Base-by-base conservation (phyloP, 37 sponge, comb jelly and placozoan genomes). In the Chondrosia reniformis region DNA sequence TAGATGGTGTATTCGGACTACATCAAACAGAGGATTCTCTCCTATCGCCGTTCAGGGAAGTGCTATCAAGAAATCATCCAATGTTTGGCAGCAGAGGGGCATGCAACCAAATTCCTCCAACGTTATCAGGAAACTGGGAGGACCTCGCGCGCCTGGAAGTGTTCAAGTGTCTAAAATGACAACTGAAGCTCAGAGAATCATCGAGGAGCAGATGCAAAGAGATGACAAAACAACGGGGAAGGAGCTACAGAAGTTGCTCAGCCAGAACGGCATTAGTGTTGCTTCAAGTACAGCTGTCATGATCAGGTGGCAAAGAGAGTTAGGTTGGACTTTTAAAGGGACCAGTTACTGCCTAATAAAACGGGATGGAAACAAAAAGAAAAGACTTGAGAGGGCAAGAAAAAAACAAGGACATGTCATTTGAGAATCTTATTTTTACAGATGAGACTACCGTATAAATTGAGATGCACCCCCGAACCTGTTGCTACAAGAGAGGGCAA, bases 11-110 rank as follows among this genome's bases (percentile, higher is more conserved):
- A n/a, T n/a, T n/a, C n/a, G n/a, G 58, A 56, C 58, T 56, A 56
- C 58, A 6, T 56, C 58, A 56, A 56, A 6, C 58, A 56, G 58
- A 56, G 58, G 58, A 56, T 6, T 56, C 58, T 56, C 58, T 56
- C 27, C 7, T 56, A 6, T 56, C 7, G 58, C 58, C 6, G 58
- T 56, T 56, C 58, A 28, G 58, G 58, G 27, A 56, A 56, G 58
- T 28, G 58, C 58, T 56, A 56, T 28, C 3, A 56, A 56, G 58
- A 28, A 6, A 56, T 56, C 8, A 6, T 56, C 3, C 3, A 6
- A 56, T 28, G 58, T 56, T 28, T 56, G 3, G 58, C 58, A 6
- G 58, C n/a, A 56, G 58, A 56, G 7, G 58, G 58, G 3, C 58
- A 56, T 6, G 58, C 58, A 56, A 6, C 58, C 7, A 56, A 56